Percentiles rank a stretch among this genome's conserved stretches.
phyloP scores from a whole-genome alignment of 2,113 vertebrate species.

The Crotalus horridus region DNA sequence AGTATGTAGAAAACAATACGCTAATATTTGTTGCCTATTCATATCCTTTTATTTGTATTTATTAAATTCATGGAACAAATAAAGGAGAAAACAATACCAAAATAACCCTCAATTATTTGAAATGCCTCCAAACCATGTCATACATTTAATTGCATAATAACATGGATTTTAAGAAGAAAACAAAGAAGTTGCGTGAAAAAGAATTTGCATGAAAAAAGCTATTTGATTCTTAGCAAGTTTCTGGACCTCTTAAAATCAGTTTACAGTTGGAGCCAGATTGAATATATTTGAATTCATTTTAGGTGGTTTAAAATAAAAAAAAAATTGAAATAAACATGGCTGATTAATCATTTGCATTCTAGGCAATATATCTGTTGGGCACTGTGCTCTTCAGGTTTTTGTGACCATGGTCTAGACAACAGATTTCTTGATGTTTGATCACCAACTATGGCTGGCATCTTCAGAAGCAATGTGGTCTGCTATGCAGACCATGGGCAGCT shows the following conservation, averaged over 20 bases:
- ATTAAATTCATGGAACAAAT: background rate
- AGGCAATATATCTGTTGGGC: no score
- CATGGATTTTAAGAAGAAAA: background rate
- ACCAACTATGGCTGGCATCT: no score
- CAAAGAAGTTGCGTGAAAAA: background rate
- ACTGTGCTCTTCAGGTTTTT: no score
- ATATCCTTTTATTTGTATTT: background rate
- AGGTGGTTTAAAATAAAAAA: background rate
- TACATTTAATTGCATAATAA: background rate
- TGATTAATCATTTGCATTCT: no score
- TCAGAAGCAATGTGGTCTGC: no score
- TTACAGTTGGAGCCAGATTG: background rate
- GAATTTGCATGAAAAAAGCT: background rate
- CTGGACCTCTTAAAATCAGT: background rate
- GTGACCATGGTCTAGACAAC: no score
- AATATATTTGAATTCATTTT: background rate
- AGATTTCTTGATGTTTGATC: no score
- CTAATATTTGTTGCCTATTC: background rate
- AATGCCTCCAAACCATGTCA: background rate
- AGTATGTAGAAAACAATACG: constrained; percentile 70
- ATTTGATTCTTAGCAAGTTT: background rate
- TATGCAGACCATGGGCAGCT: no score
- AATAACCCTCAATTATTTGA: background rate
- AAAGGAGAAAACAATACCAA: background rate
- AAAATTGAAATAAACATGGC: no score